Evolutionary conservation across 2,888 invertebrate genomes (phyloP), one percentile per base, ranked within the genome.

Genomic region (Agrochola macilenta): DNA sequence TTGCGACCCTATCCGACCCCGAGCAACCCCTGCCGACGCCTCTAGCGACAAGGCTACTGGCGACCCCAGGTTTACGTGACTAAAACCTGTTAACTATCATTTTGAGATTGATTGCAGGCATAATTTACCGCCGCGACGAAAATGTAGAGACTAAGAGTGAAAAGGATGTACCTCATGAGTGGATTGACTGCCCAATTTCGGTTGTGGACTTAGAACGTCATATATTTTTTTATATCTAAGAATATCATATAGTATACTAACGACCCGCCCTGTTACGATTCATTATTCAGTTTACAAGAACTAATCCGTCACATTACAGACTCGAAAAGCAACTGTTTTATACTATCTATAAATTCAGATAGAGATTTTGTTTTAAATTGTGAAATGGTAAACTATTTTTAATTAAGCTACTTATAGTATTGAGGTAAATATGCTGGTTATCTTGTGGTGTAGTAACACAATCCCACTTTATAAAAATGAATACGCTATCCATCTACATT

Each of bases 81-180:
- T 90, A 90, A 89, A 92, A 93, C 93, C 92, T 93, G 92, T 92
- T 90, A 93, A 91, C 90, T 92, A 89, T 46, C 78, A 74, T 88
- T 90, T 89, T 89, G 87, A 89, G 89, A 83, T 69, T 85, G 85
- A 86, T 87, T 87, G 80, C 76, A 74, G 12, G 68, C 57, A 79
- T 23, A 26, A 74, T 70, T 64, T 75, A 52, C n/a, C 17, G n/a
- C 26, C 23, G 46, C 1, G 52, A 60, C 64, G 26, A 14, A 57
- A 63, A 57, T 70, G 0, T 63, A 14, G 1, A 8, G 5, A n/a
- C 17, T 35, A 5, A 39, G 5, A 68, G 17, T 57, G 30, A 35
- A n/a, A 39, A 14, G 17, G 4, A 49, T 49, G 17, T 20, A n/a
- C 2, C 11, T 26, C 20, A 20, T 20, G 20, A 26, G 5, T 65